phyloP scores from a whole-genome alignment of 2,113 vertebrate genomes.

The Rhegmatorhina hoffmannsi region DNA sequence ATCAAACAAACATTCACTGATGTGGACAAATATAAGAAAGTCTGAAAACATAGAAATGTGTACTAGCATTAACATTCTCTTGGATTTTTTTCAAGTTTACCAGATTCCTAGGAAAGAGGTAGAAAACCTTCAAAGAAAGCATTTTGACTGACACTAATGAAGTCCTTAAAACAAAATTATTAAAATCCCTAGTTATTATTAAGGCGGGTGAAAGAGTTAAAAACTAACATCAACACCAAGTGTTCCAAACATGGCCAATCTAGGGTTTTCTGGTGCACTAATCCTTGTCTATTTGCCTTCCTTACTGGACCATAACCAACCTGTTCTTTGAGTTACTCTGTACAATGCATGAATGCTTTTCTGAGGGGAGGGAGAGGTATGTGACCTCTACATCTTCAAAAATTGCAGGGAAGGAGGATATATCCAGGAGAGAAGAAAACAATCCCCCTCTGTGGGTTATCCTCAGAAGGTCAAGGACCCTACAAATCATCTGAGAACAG shows the following conservation, averaged over 20 bases:
- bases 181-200: not conserved
- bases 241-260: not conserved
- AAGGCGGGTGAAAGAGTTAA: not conserved
- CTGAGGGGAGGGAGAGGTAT: not conserved
- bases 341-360: not conserved
- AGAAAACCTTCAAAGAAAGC: not conserved
- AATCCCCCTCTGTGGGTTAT: accelerated
- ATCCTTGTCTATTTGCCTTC: not conserved
- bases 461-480: not conserved
- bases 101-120: not conserved
- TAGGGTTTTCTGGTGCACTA: not conserved
- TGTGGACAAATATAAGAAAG: not conserved
- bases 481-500: accelerated
- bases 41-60: not conserved
- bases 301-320: not conserved
- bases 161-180: not conserved
- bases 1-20: not conserved
- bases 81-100: not conserved
- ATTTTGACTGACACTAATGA: not conserved
- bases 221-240: not conserved
- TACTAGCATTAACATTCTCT: not conserved
- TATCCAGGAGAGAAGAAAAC: not conserved
- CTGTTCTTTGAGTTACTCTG: not conserved
- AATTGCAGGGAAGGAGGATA: not conserved
- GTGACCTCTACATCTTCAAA: not conserved